Evolutionary conservation across 2,113 vertebrate species (phyloP).

Genomic region (Hippoglossus stenolepis): DNA sequence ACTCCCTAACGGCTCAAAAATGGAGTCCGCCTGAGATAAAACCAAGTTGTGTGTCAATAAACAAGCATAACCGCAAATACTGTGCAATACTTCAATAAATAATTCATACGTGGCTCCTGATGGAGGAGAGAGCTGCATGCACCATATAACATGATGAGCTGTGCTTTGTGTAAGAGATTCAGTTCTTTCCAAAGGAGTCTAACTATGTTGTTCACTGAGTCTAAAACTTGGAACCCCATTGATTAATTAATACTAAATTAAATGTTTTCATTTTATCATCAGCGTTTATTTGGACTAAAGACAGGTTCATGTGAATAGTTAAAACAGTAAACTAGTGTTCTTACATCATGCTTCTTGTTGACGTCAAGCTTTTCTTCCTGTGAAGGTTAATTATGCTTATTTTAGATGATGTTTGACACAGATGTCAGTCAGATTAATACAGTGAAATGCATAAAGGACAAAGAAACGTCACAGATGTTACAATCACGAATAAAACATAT

Average conservation of each 20-base stretch:
- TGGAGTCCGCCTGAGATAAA: conserved; percentile 7
- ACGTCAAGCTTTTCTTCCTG: conserved; percentile 3
- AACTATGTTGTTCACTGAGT: too few species aligned
- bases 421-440: not conserved
- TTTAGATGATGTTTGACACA: not conserved
- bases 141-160: not conserved
- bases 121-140: not conserved
- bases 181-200: too few species aligned
- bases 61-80: not conserved
- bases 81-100: not conserved
- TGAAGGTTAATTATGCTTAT: not conserved
- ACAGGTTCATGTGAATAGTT: not conserved
- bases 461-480: not conserved
- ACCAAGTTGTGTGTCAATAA: not conserved
- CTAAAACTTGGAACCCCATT: too few species aligned
- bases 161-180: not conserved
- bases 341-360: not conserved
- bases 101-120: not conserved
- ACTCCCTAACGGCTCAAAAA: conserved; percentile 10
- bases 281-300: too few species aligned
- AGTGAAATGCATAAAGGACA: not conserved
- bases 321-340: not conserved
- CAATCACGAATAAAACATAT: too few species aligned
- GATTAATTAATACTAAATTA: too few species aligned
- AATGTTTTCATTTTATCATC: too few species aligned